These are phyloP conservation scores for Amblyjoppa fuscipennis DNA, from an alignment of 2,888 invertebrate genomes.

Conservation along the genomic window DNA sequence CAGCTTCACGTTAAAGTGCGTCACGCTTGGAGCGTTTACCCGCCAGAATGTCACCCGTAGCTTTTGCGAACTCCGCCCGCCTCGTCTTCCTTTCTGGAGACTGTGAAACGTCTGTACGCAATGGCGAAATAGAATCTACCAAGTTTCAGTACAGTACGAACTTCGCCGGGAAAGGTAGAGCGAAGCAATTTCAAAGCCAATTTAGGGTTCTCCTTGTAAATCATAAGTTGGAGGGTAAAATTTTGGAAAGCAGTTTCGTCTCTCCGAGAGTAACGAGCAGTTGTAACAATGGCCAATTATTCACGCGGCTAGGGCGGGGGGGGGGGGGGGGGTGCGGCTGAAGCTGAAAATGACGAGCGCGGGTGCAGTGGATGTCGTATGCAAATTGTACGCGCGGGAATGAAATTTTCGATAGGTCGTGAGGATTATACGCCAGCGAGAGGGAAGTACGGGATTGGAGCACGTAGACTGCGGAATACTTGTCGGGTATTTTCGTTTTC, in stretches of 20 bases:
- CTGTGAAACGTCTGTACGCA: constrained; percentile 9
- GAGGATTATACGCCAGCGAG: background rate
- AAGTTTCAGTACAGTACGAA: constrained; percentile 28
- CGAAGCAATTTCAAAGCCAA: constrained; percentile 44
- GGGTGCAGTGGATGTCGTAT: background rate
- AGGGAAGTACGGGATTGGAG: background rate
- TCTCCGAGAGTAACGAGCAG: background rate
- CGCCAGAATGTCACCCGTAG: constrained; percentile 15
- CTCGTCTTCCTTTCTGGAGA: constrained; percentile 32
- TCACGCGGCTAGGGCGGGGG: background rate
- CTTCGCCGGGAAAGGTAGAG: constrained; percentile 1
- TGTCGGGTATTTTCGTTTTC: background rate
- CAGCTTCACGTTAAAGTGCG: constrained; percentile 36
- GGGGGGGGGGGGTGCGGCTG: background rate
- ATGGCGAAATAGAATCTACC: constrained; percentile 22
- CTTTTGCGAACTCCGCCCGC: constrained; percentile 26
- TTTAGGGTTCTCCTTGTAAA: constrained; percentile 33
- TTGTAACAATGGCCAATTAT: constrained; percentile 10
- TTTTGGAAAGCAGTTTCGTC: constrained; percentile 26
- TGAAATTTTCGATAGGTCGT: background rate
- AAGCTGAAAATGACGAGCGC: background rate
- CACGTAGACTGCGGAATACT: too few species aligned
- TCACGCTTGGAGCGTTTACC: constrained; percentile 40
- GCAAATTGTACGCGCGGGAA: background rate
- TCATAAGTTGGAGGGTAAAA: constrained; percentile 10